Conservation (phyloP, 2,797 vertebrate genomes). For the Erpetoichthys calabaricus region DNA sequence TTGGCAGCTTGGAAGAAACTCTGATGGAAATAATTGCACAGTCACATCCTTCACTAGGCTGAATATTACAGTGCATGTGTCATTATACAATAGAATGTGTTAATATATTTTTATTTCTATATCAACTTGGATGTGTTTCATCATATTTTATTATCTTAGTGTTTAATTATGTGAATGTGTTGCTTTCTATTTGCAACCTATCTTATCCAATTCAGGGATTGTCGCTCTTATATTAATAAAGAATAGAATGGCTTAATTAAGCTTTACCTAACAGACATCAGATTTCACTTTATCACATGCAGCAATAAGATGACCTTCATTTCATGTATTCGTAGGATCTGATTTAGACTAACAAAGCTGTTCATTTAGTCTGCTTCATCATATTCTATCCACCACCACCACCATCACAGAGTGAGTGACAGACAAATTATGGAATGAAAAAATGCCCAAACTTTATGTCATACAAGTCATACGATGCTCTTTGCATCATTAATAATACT, state of each 20-base stretch:
- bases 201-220: too few species aligned
- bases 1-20: too few species aligned
- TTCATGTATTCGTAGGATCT: conserved; percentile 8
- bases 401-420: conserved; percentile 10
- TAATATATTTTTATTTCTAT: too few species aligned
- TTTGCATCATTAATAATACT: conserved; percentile 4
- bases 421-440: conserved; percentile 5
- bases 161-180: too few species aligned
- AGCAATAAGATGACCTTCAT: conserved; percentile 10
- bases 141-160: too few species aligned
- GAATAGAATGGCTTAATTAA: conserved; percentile 20
- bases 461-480: neutral
- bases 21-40: too few species aligned
- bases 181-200: too few species aligned
- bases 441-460: conserved; percentile 8
- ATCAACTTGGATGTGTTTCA: too few species aligned
- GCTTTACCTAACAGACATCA: conserved; percentile 15
- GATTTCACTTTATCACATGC: conserved; percentile 10
- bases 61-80: too few species aligned
- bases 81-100: too few species aligned
- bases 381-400: conserved; percentile 6
- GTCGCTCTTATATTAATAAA: conserved; percentile 10
- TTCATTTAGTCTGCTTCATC: conserved; percentile 9
- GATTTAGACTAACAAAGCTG: conserved; percentile 14
- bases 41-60: too few species aligned